Base-by-base conservation (phyloP, 2,888 invertebrate species). In the Ichneumon xanthorius region DNA sequence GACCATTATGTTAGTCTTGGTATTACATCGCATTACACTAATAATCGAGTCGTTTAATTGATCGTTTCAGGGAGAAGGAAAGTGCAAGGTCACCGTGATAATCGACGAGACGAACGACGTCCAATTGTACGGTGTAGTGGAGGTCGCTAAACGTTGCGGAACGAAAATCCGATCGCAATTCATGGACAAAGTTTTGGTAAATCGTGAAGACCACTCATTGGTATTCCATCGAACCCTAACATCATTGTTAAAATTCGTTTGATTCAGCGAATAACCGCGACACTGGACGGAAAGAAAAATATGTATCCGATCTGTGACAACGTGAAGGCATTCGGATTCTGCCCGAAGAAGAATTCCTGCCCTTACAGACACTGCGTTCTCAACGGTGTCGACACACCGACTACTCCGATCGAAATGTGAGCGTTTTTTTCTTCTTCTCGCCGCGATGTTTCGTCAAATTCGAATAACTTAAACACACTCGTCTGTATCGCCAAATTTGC, bases 251-350 rank as follows among this genome's bases (percentile, higher is more conserved):
- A 73, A 67, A 67, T 63, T 80, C 58, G 1, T 65, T 76, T 71
- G 33, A 65, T 85, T 70, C 80, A 92, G 90, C 84, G 80, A 58
- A 89, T 91, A 30, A 87, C 88, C 76, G 80, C 89, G 78, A 85
- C 85, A 80, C 89, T 92, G 86, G 92, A 93, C 86, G 90, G 93
- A 65, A 94, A 94, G 87, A 95, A 96, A 87, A 91, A 94, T 14
- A 87, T 89, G 7, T 95, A 95, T 37, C 94, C 95, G 0, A 90
- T 97, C 14, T 97, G 97, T 90, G 94, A 95, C 22, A 95, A 94
- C 80, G 89, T 97, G 4, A 95, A 97, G 83, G 94, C 96, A 40
- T 95, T 96, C 88, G 97, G 97, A 5, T 94, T 94, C 78, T 97
- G 97, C 90, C 94, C 94, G 2, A 94, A 95, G 86, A 92, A 93